A percentile compares a stretch with the other conserved stretches of the same genome.
Evolutionary conservation across 2,113 vertebrate species (phyloP).

Genomic region (Bambusicola thoracicus): DNA sequence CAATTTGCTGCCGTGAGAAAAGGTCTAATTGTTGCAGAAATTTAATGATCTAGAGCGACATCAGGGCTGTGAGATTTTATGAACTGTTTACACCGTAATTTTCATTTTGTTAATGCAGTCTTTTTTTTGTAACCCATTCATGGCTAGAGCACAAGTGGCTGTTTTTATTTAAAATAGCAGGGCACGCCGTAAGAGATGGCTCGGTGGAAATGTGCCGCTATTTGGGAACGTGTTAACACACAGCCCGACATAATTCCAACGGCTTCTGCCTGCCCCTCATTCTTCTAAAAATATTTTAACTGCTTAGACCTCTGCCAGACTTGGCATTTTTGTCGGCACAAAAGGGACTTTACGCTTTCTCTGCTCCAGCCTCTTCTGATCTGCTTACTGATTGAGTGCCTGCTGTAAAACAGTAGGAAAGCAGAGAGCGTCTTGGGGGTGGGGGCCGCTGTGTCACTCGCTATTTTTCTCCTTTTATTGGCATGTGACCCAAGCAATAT

Average conservation of each 20-base stretch:
- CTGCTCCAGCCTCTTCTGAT: constrained; percentile 69
- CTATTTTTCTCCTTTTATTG: constrained; percentile 68
- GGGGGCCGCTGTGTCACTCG: constrained; percentile 58
- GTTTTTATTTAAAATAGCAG: constrained; percentile 80
- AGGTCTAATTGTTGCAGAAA: constrained; percentile 99
- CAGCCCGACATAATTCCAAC: constrained; percentile 68
- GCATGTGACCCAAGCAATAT: constrained; percentile 68
- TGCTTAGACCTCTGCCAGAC: constrained; percentile 78
- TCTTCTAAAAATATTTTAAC: constrained; percentile 81
- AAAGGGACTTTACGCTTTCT: constrained; percentile 70
- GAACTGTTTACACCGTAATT: constrained; percentile 99
- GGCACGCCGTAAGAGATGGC: constrained; percentile 56
- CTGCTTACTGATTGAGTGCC: constrained; percentile 77
- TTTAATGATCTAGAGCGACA: constrained; percentile 99
- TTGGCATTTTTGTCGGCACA: constrained; percentile 70
- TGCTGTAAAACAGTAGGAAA: constrained; percentile 79
- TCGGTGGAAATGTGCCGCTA: constrained; percentile 59
- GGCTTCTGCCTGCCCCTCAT: constrained; percentile 69
- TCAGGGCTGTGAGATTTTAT: constrained; percentile 99
- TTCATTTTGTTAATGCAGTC: constrained; percentile 99
- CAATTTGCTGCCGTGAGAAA: constrained; percentile 99
- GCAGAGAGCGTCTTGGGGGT: constrained; percentile 63
- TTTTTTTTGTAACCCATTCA: constrained; percentile 87
- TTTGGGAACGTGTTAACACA: constrained; percentile 63
- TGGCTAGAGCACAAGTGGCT: constrained; percentile 82